phyloP scores from a whole-genome alignment of 2,888 invertebrate species.

The Byasa hedistus region DNA sequence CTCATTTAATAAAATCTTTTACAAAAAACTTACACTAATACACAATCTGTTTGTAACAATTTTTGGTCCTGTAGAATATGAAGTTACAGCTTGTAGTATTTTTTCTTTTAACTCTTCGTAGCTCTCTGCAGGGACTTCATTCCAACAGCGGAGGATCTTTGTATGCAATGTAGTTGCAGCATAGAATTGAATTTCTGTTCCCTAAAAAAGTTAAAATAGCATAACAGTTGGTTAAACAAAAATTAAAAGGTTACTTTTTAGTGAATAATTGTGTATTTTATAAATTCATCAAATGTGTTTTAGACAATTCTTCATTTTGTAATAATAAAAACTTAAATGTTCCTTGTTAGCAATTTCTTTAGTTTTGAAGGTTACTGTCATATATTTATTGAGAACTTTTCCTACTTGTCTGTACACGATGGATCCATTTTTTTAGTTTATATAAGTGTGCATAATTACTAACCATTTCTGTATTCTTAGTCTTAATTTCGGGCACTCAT shows the following conservation, averaged over 20 bases:
- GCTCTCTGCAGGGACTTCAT: slow-evolving; percentile 90
- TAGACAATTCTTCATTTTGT: not conserved
- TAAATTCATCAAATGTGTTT: not conserved
- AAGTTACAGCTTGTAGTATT: slow-evolving; percentile 87
- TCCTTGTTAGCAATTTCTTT: not conserved
- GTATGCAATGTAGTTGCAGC: slow-evolving; percentile 94
- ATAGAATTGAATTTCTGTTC: slow-evolving; percentile 95
- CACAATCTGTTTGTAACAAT: slow-evolving; percentile 92
- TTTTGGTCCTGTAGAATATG: slow-evolving; percentile 89
- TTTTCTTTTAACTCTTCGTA: slow-evolving; percentile 88
- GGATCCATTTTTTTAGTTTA: no score
- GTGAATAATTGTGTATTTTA: not conserved
- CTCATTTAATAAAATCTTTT: not conserved
- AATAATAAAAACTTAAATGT: not conserved
- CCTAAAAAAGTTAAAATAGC: slow-evolving; percentile 72
- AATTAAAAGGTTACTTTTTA: no score
- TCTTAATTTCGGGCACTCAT: slow-evolving; percentile 31
- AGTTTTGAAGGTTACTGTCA: not conserved
- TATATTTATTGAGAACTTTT: not conserved
- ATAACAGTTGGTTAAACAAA: not conserved
- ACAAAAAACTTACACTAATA: slow-evolving; percentile 85
- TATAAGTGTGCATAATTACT: no score
- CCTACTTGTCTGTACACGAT: no score
- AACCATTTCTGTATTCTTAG: no score
- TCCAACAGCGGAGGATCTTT: slow-evolving; percentile 93